Evolutionary conservation across 2,888 invertebrate species (phyloP), one percentile per base, ranked within the genome.

Genomic region (Stegophylla sp.): DNA sequence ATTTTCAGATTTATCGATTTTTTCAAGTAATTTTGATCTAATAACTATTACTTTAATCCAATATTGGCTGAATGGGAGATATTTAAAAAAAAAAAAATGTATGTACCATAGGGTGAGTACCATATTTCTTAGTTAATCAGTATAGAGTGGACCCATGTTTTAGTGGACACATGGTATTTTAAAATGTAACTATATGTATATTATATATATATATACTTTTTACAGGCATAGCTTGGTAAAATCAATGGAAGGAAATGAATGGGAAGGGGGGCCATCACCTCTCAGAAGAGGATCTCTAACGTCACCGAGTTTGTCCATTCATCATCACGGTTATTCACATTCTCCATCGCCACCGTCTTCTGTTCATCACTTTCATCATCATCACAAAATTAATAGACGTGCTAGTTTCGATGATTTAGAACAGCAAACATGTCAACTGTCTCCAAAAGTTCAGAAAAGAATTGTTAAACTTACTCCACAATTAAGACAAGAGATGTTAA

Each of bases 331-430:
- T 45, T 82, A 82, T 41, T 61, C 77, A 64, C 82, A 0, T 88
- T 88, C 0, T 87, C 88, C 0, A 79, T 83, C 69, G 86, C 85
- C 0, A 86, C 87, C 63, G 51, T 71, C 71, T 51, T 81, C 67
- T 26, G 53, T 45, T 51, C 75, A 83, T 76, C 75, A 79, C 76
- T 63, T 63, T 66, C 75, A 82, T 81, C 59, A 63, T 69, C 0
- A 88, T 88, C 0, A 88, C 87, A 0, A 83, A 45, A 82, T 93
- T 85, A 89, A 91, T 3, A 89, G 93, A 5, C 89, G 93, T 75
- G 93, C 93, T 7, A 93, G 93, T 0, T 86, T 94, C 59, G 94
- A 94, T 84, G 94, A 94, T 84, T 88, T 94, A 74, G 96, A 96
- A 85, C 91, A 92, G 84, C 92, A 92, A 85, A 91, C 93, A 0